Evolutionary conservation across 2,113 vertebrate genomes (phyloP), one percentile per base, ranked within the genome.

Genomic region (Trematomus loennbergii): DNA sequence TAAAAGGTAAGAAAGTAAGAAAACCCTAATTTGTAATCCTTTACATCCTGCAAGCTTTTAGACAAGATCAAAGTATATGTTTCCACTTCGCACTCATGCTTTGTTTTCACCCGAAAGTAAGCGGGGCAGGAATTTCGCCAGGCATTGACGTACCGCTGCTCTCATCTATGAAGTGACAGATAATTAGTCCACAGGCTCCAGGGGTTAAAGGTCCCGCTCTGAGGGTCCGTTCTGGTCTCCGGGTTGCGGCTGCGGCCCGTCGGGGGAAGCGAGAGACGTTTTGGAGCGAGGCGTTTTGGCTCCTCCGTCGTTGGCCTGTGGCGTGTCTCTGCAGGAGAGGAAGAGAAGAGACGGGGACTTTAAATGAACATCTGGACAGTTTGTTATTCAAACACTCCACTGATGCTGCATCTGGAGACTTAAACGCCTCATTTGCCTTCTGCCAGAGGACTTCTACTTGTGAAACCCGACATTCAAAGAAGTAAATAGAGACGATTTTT

Each of bases 181-280:
- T 53, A 18, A n/a, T 52, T 4, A 50, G 62, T 45, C 65, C 43
- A 13, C 53, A 36, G 66, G 49, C 33, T 46, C 20, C 3, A 40
- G 75, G 53, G 78, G 83, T 97, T 96, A 99, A 77, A 99, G 97
- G 87, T 99, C 98, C 98, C 98, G 0, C 98, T 99, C 90, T 99
- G 98, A 9, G 98, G 98, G 65, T 99, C 98, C 43, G 96, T 94
- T 52, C 97, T 95, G 0, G 95, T 79, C 36, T 98, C 98, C 75
- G 96, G 93, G 0, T 93, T 95, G 5, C 95, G 95, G 66, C 88
- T 92, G 66, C 97, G 97, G 53, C 97, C 95, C 67, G 94, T 77
- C 95, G 95, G 52, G 98, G 95, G 85, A 99, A 99, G 43, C 96
- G 97, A 0, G 96, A 89, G 95, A 92, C 1, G 87, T 95, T 85